phyloP scores from a whole-genome alignment of 2,888 invertebrate species.

The Spisula subtruncata region DNA sequence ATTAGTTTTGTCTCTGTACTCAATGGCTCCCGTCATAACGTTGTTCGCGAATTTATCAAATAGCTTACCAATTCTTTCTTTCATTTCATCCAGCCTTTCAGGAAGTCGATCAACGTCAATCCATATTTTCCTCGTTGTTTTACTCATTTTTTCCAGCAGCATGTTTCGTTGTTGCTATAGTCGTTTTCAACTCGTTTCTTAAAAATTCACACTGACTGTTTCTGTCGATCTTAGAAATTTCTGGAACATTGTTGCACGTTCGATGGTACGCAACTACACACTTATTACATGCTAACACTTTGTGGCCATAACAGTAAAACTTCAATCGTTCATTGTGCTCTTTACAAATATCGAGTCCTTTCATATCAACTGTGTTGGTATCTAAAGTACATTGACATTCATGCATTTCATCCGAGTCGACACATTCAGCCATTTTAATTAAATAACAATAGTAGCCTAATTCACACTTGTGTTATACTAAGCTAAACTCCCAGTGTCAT shows the following conservation, averaged over 20 bases:
- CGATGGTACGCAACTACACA: not conserved
- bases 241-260: conserved; percentile 2
- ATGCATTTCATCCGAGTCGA: too few species aligned
- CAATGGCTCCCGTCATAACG: not conserved
- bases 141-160: not conserved
- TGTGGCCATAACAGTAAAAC: too few species aligned
- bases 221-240: not conserved
- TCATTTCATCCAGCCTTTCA: not conserved
- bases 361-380: too few species aligned
- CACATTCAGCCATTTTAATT: too few species aligned
- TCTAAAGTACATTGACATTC: too few species aligned
- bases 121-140: not conserved
- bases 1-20: not conserved
- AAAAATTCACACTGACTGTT: not conserved
- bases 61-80: not conserved
- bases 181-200: not conserved
- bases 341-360: too few species aligned
- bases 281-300: not conserved
- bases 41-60: not conserved
- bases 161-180: not conserved
- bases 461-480: too few species aligned
- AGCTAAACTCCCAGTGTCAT: too few species aligned
- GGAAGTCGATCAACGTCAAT: not conserved
- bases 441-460: too few species aligned
- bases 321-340: too few species aligned